Evolutionary conservation across 2,888 invertebrate species (phyloP), one percentile per base, ranked within the genome.

Genomic region (Microchrysa polita): DNA sequence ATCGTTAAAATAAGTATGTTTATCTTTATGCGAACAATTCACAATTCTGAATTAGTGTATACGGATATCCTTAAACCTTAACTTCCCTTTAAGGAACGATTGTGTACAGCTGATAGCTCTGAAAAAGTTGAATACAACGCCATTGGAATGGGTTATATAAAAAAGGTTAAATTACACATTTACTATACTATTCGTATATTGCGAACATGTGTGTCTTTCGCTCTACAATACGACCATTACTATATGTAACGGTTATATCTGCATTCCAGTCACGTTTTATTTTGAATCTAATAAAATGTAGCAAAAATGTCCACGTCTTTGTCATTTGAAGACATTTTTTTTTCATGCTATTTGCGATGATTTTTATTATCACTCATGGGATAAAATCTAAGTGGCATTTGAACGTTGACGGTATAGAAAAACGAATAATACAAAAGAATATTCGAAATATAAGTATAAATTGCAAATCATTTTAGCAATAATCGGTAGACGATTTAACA

Each of bases 221-320:
- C 10, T 5, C 52, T 52, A 4, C 14, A 4, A 9, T 52, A 16
- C 10, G 14, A 5, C 52, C 52, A 4, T 52, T 52, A 4, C 16
- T 34, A 34, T 34, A 34, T 34, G 27, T 34, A 34, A 34, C 27
- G 27, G 27, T 34, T 34, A 34, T 57, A 18, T 16, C n/a, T 42
- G 18, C 40, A 74, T 65, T 74, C 59, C n/a, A 57, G 40, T 22
- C 74, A 74, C 74, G 74, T 74, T 65, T 57, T 48, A 55, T 72
- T 72, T 72, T 74, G 74, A 67, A 74, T 72, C 72, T 65, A 72
- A 74, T 72, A 65, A 74, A 74, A 72, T 72, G 67, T 59, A 63
- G 57, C 59, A 57, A 74, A 59, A 52, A 53, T 57, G 55, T 65
- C 74, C 74, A 74, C 74, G 72, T 74, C 40, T 42, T 63, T 55